phyloP scores from a whole-genome alignment of 2,888 invertebrate genomes.

The Campoplex capitator region DNA sequence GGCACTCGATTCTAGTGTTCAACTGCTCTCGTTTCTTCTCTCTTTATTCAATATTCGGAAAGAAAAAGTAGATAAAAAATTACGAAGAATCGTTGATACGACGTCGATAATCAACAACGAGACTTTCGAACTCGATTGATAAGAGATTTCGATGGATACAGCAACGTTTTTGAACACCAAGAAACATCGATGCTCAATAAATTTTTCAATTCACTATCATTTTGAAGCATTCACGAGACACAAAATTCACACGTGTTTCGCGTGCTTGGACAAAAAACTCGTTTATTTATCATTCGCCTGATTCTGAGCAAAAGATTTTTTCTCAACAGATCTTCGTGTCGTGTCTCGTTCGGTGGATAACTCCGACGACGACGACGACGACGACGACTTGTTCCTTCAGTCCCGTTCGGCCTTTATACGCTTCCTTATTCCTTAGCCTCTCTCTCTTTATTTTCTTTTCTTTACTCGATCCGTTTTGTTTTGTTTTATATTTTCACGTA shows the following conservation, averaged over 20 bases:
- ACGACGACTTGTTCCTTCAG: conserved; percentile 50
- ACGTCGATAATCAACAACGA: neutral
- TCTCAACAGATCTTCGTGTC: neutral
- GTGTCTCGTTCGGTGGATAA: conserved; percentile 36
- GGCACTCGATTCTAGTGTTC: neutral
- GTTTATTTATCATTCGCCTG: neutral
- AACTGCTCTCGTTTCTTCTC: neutral
- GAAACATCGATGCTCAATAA: neutral
- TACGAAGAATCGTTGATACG: neutral
- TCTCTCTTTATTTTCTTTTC: conserved; percentile 1
- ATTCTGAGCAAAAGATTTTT: neutral
- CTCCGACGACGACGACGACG: conserved; percentile 47
- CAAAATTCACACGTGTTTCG: neutral
- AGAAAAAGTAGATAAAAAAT: neutral
- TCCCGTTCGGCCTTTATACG: conserved; percentile 41
- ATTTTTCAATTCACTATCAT: neutral
- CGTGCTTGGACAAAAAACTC: neutral
- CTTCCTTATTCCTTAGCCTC: conserved; percentile 27
- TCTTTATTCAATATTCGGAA: neutral
- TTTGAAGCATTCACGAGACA: neutral
- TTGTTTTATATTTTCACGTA: conserved; percentile 4
- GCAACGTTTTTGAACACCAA: neutral
- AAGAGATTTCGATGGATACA: neutral
- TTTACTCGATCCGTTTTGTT: neutral
- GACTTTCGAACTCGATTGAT: neutral